A percentile compares a stretch with the other conserved stretches of the same genome.
Conservation (phyloP, 2,113 vertebrate genomes). For the Rissa tridactyla region DNA sequence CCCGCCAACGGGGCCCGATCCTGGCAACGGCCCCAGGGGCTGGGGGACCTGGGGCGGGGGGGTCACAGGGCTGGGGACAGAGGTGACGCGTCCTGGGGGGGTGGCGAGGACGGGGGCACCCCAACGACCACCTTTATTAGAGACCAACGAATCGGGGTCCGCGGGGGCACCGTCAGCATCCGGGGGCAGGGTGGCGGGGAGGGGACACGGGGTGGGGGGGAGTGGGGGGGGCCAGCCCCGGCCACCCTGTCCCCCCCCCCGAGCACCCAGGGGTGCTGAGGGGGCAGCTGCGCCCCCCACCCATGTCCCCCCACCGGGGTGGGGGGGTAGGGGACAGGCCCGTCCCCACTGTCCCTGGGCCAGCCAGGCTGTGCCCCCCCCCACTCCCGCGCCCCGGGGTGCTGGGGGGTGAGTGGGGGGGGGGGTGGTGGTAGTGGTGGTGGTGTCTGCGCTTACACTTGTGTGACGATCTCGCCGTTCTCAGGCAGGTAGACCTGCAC, state of each 20-base stretch:
- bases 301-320: rapidly evolving
- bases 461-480: constrained; percentile 43
- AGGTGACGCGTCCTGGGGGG: not conserved
- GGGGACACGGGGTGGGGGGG: not conserved
- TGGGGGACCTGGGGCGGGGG: no score
- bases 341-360: not conserved
- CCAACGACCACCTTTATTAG: not conserved
- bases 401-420: no score
- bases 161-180: rapidly evolving
- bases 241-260: not conserved
- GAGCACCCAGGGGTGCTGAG: not conserved
- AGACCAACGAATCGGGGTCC: not conserved
- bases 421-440: no score
- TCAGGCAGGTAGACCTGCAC: constrained; percentile 17
- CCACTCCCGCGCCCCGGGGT: not conserved
- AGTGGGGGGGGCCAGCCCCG: not conserved
- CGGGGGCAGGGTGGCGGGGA: not conserved
- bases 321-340: not conserved
- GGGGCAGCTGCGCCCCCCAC: not conserved
- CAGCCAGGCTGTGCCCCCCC: constrained; percentile 2
- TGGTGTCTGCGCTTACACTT: not conserved
- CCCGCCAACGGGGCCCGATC: not conserved
- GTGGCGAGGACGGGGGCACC: not conserved
- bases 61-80: not conserved
- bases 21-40: not conserved